These are phyloP conservation scores for Enteromius afrohamiltoni DNA, from an alignment of 2,797 vertebrate species.

Conservation along the genomic window DNA sequence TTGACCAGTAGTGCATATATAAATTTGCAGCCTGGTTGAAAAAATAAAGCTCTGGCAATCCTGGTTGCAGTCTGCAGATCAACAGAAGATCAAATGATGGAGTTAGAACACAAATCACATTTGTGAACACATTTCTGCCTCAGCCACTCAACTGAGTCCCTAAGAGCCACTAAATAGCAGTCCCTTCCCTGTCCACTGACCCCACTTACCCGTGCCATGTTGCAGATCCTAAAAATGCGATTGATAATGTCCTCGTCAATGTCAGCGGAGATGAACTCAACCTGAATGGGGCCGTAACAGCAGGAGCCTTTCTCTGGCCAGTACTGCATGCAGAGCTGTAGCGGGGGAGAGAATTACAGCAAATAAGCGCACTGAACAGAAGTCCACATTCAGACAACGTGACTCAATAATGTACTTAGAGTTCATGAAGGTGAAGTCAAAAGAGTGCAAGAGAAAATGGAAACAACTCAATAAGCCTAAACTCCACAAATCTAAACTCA, in stretches of 20 bases:
- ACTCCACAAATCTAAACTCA: conserved; percentile 2
- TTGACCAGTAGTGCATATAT: neutral
- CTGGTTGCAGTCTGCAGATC: conserved; percentile 11
- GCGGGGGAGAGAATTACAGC: neutral
- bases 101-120: conserved; percentile 17
- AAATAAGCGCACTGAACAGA: conserved; percentile 4
- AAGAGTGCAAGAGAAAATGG: conserved; percentile 9
- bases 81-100: conserved; percentile 30
- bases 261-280: conserved; percentile 96
- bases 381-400: conserved; percentile 3
- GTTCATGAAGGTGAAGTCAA: neutral
- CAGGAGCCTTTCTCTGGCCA: conserved; percentile 97
- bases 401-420: neutral
- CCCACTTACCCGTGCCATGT: conserved; percentile 90
- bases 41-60: neutral
- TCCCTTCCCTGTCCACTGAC: neutral
- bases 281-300: conserved; percentile 95
- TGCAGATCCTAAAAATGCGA: conserved; percentile 98
- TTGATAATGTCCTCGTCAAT: conserved; percentile 97
- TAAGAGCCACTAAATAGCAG: conserved; percentile 20
- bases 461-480: conserved; percentile 3
- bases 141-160: conserved; percentile 15
- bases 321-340: conserved; percentile 95
- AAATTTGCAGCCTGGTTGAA: neutral
- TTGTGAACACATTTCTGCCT: conserved; percentile 23